Base-by-base conservation (phyloP, 1,140 invertebrate species). In the Hyles euphorbiae region DNA sequence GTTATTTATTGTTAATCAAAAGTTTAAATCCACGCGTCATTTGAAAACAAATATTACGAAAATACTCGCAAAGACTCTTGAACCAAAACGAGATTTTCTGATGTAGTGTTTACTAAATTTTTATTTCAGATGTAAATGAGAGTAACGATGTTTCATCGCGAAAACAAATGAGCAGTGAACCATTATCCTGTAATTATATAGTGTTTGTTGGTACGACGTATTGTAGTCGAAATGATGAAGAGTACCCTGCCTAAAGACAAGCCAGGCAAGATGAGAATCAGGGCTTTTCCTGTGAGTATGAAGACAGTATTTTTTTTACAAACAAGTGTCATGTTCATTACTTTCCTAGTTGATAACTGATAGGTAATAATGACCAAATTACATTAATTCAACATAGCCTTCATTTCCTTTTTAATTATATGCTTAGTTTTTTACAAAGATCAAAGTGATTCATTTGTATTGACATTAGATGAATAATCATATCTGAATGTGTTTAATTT, bases 211-310 rank as follows among this genome's bases (percentile, higher is more conserved):
- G 64, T 73, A 68, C 68, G 70, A 57, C 58, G 60, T 55, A 77
- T 67, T 61, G 59, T 61, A 66, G 65, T 63, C 68, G 75, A 65
- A 79, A 93, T 91, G 90, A 94, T 94, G 92, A 95, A 95, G 91
- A 93, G 93, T 88, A 91, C 93, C 72, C 89, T 94, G 71, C 93
- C 94, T 53, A 88, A 88, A 71, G 95, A 97, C 88, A 97, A 97
- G 91, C 95, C 97, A 87, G 95, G 95, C 88, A 98, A 98, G 90
- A 98, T 98, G 97, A 93, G 97, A 76, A 98, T 99, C 86, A 93
- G 97, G 85, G 97, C 97, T 70, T 99, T 99, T 91, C 97, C 97
- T 78, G 97, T 98, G 91, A 97, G 95, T 76, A 52, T 10, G 5
- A 40, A 40, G 36, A 1, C 8, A 40, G 36, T 40, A 5, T 5